Evolutionary conservation across 2,113 vertebrate genomes (phyloP).

Genomic region (Pluvianellus socialis): DNA sequence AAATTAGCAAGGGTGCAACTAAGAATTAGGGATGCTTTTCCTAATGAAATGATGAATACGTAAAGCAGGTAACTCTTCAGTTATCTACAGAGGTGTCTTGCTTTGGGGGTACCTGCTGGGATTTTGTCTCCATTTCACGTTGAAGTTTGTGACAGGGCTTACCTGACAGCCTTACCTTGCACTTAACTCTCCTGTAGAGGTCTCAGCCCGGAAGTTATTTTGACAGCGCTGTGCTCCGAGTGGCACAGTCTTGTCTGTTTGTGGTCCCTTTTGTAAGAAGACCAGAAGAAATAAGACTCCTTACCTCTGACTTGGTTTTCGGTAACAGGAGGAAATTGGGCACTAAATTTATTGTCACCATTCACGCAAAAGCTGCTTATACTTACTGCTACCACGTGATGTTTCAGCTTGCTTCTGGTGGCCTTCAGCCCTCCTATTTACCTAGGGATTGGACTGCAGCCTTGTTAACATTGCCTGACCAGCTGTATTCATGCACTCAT

Average conservation of each 20-base stretch:
- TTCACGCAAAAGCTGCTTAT: background rate
- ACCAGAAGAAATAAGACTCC: background rate
- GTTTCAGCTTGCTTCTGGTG: background rate
- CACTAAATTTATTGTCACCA: background rate
- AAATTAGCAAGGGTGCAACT: background rate
- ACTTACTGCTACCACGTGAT: background rate
- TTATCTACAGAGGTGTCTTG: background rate
- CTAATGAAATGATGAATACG: background rate
- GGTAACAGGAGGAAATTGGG: background rate
- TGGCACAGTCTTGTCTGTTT: background rate
- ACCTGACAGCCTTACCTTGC: background rate
- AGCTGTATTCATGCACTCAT: background rate
- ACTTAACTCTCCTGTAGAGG: background rate
- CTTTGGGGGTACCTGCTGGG: background rate
- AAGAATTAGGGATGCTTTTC: background rate
- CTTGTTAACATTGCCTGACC: background rate
- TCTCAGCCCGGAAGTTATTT: background rate
- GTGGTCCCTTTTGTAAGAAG: background rate
- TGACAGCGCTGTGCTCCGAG: background rate
- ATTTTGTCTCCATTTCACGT: background rate
- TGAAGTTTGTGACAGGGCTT: background rate
- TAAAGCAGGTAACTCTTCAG: background rate
- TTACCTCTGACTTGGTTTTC: background rate
- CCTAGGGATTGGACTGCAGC: background rate
- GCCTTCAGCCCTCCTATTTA: background rate